Base-by-base conservation (phyloP, 2,888 invertebrate genomes). In the Drosophila longiperda region DNA sequence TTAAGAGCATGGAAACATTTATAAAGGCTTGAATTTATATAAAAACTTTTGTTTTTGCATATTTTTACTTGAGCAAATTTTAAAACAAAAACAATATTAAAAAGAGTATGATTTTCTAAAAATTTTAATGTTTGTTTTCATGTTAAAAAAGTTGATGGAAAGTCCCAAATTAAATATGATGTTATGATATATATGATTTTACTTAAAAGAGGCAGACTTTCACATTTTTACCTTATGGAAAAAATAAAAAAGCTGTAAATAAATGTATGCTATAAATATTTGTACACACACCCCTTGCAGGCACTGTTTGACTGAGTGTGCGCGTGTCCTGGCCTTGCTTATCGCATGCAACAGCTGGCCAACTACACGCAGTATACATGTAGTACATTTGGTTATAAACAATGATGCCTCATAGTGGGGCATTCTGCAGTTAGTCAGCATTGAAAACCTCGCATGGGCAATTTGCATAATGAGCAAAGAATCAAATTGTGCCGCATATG, bases 401-500 rank as follows among this genome's bases (percentile, higher is more conserved):
- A 68, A 50, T 52, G 38, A 61, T 74, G 60, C 48, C 38, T 33
- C 33, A 66, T 75, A 75, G 69, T 87, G 65, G 50, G 53, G 53
- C 54, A 42, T 38, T 57, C 65, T 66, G 78, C 68, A 75, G 71
- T 65, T 63, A 65, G 54, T 58, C 53, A 65, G 55, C 73, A 69
- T 55, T 66, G 65, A 66, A 73, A 78, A 74, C 75, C 85, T 89
- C 85, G 74, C 74, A 72, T 85, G 62, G 66, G 76, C 76, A 85
- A 85, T 89, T 85, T 87, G 88, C 88, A 85, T 85, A 89, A 85
- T 89, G 88, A 82, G 79, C 61, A 62, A 62, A 74, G 80, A 54
- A 64, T 59, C 57, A 64, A 71, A 75, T 64, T 67, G 50, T 55
- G 63, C 20, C 66, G 68, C 73, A 69, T 79, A 65, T 58, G 68